Evolutionary conservation across 1,140 invertebrate genomes (phyloP).

Genomic region (Drosophila kikkawai): DNA sequence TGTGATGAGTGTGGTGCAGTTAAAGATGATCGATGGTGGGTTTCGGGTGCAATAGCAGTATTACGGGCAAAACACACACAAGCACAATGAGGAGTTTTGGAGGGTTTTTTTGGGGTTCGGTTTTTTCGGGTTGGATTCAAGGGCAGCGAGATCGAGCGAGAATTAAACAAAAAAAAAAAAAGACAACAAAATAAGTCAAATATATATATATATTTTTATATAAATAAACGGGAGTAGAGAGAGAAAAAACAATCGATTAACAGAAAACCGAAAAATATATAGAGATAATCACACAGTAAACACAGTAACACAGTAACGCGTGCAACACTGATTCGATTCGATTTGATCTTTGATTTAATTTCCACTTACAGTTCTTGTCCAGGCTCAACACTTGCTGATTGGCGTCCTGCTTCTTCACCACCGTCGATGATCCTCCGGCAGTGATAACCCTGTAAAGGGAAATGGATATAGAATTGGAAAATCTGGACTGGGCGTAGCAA

Average conservation of each 20-base stretch:
- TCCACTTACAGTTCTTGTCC: constrained; percentile 84
- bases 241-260: constrained; percentile 77
- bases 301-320: constrained; percentile 62
- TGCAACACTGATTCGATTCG: constrained; percentile 70
- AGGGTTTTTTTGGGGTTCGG: constrained; percentile 30
- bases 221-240: constrained; percentile 58
- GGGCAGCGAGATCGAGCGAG: constrained; percentile 69
- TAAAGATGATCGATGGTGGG: constrained; percentile 31
- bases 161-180: constrained; percentile 50
- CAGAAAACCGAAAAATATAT: constrained; percentile 56
- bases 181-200: constrained; percentile 19
- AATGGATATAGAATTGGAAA: constrained; percentile 3
- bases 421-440: constrained; percentile 71
- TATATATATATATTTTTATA: constrained; percentile 5
- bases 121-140: constrained; percentile 33
- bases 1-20: constrained; percentile 23
- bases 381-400: constrained; percentile 82
- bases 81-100: constrained; percentile 45
- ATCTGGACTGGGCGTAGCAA: background rate
- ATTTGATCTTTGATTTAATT: constrained; percentile 15
- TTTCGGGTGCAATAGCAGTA: constrained; percentile 54
- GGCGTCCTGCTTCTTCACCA: constrained; percentile 82
- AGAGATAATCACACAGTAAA: constrained; percentile 57
- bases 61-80: constrained; percentile 48
- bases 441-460: constrained; percentile 77